Evolutionary conservation across 2,797 vertebrate genomes (phyloP), one percentile per base, ranked within the genome.

Genomic region (Lophotriccus pileatus): DNA sequence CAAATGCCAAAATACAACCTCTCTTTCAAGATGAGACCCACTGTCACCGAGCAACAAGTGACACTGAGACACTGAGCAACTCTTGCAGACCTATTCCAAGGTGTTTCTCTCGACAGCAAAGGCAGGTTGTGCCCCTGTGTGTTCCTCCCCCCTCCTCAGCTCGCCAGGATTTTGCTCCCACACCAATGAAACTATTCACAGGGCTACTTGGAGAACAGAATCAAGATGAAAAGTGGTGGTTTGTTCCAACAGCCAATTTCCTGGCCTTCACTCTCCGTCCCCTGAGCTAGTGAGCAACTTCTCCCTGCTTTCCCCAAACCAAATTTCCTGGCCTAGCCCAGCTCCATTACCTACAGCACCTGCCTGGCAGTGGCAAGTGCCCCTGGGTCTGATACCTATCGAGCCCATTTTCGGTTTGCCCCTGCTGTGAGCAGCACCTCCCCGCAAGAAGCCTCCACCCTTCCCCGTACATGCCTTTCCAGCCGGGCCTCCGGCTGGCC

Each of bases 401-500:
- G 49, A 43, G 25, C 16, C 34, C 25, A 1, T 9, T 8, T 53
- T 22, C 56, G 13, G 25, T 8, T 36, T 8, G 24, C 46, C 55
- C 75, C 83, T 70, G 53, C 68, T 56, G 14, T 1, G 14, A 8
- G 52, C 58, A 62, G 74, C 78, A 56, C 66, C 82, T 72, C 73
- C 73, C 72, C 36, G 2, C 2, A 25, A 75, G 44, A 84, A 59
- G 37, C 87, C 90, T 49, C 90, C 84, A 67, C 80, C 87, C 90
- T 70, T 30, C 93, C 93, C 72, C 72, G 6, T n/a, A 84, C 43
- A 7, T 16, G 67, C 87, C 59, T 73, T 50, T 49, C 25, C 93
- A 92, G 94, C 78, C 95, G 58, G 78, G 89, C 89, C 93, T 18
- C 82, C 9, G 76, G 96, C 96, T 91, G 89, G 49, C 56, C 94